phyloP scores from a whole-genome alignment of 2,797 vertebrate species.

The Myiotriccus ornatus region DNA sequence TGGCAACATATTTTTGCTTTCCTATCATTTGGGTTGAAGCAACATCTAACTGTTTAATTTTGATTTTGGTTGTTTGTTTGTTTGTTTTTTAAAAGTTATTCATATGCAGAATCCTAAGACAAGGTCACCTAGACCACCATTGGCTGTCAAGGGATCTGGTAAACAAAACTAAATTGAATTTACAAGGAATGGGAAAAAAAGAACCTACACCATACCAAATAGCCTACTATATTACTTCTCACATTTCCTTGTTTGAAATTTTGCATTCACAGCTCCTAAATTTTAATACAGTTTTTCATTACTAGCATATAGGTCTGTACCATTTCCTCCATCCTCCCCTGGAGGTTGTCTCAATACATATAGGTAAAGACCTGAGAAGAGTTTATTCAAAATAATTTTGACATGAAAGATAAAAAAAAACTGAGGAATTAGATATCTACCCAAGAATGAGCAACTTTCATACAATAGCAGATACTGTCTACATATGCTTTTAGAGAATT shows the following conservation, averaged over 20 bases:
- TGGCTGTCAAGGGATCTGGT: constrained; percentile 34
- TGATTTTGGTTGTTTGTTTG: not conserved
- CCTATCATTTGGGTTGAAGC: constrained; percentile 3
- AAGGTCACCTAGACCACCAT: constrained; percentile 43
- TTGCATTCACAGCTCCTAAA: not conserved
- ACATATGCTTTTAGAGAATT: not conserved
- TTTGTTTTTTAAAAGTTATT: not conserved
- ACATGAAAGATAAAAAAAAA: not conserved
- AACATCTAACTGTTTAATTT: constrained; percentile 1
- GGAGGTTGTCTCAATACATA: not conserved
- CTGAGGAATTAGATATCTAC: not conserved
- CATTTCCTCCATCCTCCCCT: not conserved
- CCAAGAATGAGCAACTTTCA: not conserved
- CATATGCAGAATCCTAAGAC: constrained; percentile 42
- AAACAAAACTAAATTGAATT: constrained; percentile 33
- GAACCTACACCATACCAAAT: constrained; percentile 2
- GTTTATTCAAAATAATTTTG: not conserved
- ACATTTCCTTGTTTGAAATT: not conserved
- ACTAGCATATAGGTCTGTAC: not conserved
- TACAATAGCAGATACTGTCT: not conserved
- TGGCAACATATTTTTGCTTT: not conserved
- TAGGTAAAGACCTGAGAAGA: not conserved
- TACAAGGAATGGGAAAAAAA: constrained; percentile 20
- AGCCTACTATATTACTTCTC: not conserved
- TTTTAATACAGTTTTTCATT: not conserved